These are phyloP conservation scores for Troides aeacus DNA, from an alignment of 2,888 invertebrate genomes.

Conservation along the genomic window DNA sequence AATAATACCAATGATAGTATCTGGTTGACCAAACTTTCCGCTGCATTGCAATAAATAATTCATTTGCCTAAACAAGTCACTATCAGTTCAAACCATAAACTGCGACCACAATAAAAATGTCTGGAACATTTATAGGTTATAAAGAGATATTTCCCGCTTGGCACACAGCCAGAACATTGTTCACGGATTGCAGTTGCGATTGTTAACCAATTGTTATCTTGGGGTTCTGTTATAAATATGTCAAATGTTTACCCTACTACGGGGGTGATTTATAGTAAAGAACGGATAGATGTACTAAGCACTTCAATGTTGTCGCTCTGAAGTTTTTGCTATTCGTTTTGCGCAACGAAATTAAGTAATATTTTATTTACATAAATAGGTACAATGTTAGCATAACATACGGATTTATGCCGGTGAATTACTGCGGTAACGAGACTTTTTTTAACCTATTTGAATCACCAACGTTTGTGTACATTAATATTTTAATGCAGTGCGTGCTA, in stretches of 20 bases:
- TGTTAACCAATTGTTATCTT: conserved; percentile 41
- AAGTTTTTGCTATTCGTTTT: not conserved
- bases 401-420: too few relatives aligned
- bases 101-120: conserved; percentile 21
- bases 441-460: too few relatives aligned
- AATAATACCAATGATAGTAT: not conserved
- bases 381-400: too few relatives aligned
- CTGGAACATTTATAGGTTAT: conserved; percentile 34
- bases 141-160: conserved; percentile 35
- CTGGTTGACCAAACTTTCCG: not conserved
- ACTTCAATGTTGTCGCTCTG: not conserved
- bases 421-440: too few relatives aligned
- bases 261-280: not conserved
- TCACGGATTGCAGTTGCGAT: conserved; percentile 41
- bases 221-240: conserved; percentile 26
- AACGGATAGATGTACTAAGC: not conserved
- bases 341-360: not conserved
- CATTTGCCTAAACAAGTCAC: conserved; percentile 8
- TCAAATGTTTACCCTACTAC: not conserved
- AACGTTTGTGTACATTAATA: too few relatives aligned
- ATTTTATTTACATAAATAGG: not conserved
- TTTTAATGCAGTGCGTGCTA: too few relatives aligned
- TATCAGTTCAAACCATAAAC: conserved; percentile 11
- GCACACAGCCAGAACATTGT: conserved; percentile 44
- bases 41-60: conserved; percentile 12